Evolutionary conservation across 2,113 vertebrate species (phyloP), one percentile per base, ranked within the genome.

Genomic region (Chionis minor): DNA sequence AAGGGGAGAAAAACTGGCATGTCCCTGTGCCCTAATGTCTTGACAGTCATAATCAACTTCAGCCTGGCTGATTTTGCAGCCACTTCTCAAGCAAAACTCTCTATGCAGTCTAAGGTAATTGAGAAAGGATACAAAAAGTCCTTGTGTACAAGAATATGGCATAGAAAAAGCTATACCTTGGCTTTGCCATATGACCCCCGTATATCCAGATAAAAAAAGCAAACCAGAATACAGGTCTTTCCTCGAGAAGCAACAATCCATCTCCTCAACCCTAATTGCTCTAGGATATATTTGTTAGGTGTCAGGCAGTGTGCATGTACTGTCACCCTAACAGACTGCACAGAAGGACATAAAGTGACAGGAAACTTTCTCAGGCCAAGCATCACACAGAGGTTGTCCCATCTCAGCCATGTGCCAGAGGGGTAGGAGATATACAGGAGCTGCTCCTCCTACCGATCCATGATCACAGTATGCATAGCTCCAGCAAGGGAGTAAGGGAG

Each of bases 281-380:
- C 8, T 33, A 22, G 44, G 9, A 22, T 10, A 3, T 27, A 40
- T 59, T 81, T 72, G 18, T 30, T 65, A 22, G 12, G 38, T 56
- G 40, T n/a, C 0, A 0, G 12, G 14, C 20, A 40, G 15, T 6
- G 8, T 35, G 9, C 1, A 0, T 2, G 2, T 42, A 49, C 10
- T 70, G 63, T 18, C n/a, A 20, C 22, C 58, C 40, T 28, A 35
- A 38, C 1, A 69, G 35, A 13, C 28, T 52, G 61, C n/a, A 40
- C 23, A 42, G 21, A 32, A 77, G 54, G 27, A 81, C 42, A 52
- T 1, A 4, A 87, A 92, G 21, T 17, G 44, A 56, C 20, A 71
- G 78, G 16, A 84, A 58, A 52, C 23, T 18, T 84, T 63, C 38
- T 55, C 38, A 45, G 19, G n/a, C 8, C 51, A 55, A 38, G 20